Evolutionary conservation across 2,888 invertebrate species (phyloP).

Genomic region (Napeogenes sylphis): DNA sequence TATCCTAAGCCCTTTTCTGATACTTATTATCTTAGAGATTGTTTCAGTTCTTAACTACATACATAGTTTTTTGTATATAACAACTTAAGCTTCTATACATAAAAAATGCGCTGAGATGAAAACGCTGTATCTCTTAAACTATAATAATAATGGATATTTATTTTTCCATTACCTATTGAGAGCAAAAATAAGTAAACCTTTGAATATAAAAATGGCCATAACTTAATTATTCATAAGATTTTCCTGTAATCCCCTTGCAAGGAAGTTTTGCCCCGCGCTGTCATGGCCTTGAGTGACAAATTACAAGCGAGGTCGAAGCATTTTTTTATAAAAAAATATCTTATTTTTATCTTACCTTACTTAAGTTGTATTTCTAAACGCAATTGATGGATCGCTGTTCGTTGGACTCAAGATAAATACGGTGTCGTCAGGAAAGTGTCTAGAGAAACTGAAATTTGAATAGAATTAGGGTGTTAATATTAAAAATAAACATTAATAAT

Average conservation of each 20-base stretch:
- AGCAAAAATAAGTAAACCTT: conserved; percentile 38
- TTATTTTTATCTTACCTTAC: conserved; percentile 36
- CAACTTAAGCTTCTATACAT: too few species aligned
- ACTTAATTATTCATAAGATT: conserved; percentile 75
- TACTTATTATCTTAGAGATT: too few species aligned
- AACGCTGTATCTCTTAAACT: too few species aligned
- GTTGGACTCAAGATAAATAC: conserved; percentile 31
- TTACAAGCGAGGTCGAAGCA: conserved; percentile 54
- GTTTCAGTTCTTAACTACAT: too few species aligned
- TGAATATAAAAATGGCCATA: conserved; percentile 58
- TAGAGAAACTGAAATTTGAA: conserved; percentile 25
- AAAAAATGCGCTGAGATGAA: too few species aligned
- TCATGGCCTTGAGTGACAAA: conserved; percentile 69
- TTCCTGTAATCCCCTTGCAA: conserved; percentile 55
- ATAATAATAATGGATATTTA: background rate
- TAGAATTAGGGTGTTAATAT: conserved; percentile 14
- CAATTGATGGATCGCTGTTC: conserved; percentile 33
- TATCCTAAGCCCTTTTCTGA: too few species aligned
- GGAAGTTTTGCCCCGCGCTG: conserved; percentile 56
- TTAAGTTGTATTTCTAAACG: conserved; percentile 33
- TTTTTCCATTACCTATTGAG: conserved; percentile 4
- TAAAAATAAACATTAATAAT: too few species aligned
- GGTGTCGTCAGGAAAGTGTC: conserved; percentile 25
- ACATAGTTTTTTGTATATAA: too few species aligned
- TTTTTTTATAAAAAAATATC: conserved; percentile 42